Evolutionary conservation across 2,113 vertebrate genomes (phyloP).

Genomic region (Andinoacara biseriatus): DNA sequence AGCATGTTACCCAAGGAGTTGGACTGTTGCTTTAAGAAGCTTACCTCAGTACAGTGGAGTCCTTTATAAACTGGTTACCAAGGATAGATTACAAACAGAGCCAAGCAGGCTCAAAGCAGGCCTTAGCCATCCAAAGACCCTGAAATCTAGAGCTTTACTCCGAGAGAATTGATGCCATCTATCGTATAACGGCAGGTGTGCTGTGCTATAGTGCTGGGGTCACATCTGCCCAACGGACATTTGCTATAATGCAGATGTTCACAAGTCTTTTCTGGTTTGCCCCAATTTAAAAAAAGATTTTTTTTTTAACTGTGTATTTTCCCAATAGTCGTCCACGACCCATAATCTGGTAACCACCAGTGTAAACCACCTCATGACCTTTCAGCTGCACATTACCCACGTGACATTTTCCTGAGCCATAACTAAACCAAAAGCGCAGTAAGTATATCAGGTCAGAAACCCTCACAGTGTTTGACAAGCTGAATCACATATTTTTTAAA

Average conservation of each 20-base stretch:
- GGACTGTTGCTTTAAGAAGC: not conserved
- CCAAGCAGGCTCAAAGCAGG: not conserved
- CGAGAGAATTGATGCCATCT: not conserved
- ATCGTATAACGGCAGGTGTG: not conserved
- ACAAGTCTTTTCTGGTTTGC: not conserved
- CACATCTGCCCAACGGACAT: not conserved
- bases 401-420: not conserved
- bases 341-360: not conserved
- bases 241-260: accelerated
- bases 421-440: not conserved
- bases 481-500: not conserved
- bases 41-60: not conserved
- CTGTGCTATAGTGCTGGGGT: not conserved
- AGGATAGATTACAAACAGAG: not conserved
- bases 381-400: not conserved
- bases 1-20: not conserved
- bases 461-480: too few species aligned
- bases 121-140: not conserved
- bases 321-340: not conserved
- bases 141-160: not conserved
- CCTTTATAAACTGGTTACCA: not conserved
- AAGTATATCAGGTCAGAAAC: not conserved
- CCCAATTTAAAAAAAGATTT: not conserved
- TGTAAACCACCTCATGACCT: not conserved
- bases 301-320: not conserved